Percentiles rank a stretch among this genome's conserved stretches.
phyloP scores from a whole-genome alignment of 2,888 invertebrate genomes.

The Stictocephala bisonia region DNA sequence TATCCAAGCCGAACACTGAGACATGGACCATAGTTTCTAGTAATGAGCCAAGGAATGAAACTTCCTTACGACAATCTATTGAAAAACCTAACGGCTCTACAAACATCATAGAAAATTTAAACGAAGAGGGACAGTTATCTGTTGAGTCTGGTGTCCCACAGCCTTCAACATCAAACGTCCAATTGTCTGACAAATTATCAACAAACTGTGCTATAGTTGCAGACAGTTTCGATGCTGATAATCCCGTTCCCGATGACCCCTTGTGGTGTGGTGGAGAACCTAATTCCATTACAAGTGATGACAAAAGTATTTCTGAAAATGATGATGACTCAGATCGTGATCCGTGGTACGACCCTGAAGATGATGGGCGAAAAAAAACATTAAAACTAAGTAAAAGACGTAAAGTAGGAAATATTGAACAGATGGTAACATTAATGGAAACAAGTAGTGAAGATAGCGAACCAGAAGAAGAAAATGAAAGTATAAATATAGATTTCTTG shows the following conservation, averaged over 20 bases:
- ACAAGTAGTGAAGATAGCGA: slow-evolving; percentile 10
- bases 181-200: not conserved
- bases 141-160: not conserved
- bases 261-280: not conserved
- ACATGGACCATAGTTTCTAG: not conserved
- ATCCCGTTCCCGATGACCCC: not conserved
- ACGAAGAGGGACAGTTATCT: not conserved
- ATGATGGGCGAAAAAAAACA: not conserved
- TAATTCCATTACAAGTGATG: slow-evolving; percentile 1
- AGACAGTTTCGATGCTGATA: not conserved
- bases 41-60: not conserved
- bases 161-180: not conserved
- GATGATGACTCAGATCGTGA: slow-evolving; percentile 16
- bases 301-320: not conserved
- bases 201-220: not conserved
- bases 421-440: not conserved
- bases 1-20: not conserved
- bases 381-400: not conserved
- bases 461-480: slow-evolving; percentile 11
- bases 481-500: slow-evolving; percentile 21
- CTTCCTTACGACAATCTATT: not conserved
- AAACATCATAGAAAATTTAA: not conserved
- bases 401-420: slow-evolving; percentile 6
- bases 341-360: slow-evolving; percentile 7
- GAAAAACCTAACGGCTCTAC: not conserved